Base-by-base conservation (phyloP, 2,888 invertebrate species). In the Drosophila rellima region DNA sequence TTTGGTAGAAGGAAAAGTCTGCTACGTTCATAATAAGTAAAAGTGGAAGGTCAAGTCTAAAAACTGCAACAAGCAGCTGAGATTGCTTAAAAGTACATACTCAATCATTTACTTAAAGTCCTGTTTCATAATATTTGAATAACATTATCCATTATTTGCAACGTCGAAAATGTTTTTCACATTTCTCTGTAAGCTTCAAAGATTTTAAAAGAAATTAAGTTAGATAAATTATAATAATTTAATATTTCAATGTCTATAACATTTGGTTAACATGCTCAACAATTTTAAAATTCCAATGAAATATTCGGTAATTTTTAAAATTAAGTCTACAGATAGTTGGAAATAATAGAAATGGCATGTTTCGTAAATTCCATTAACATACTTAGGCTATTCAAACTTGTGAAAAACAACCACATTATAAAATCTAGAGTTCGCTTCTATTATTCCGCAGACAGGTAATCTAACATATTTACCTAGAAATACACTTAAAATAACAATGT, bases 1-100 rank as follows among this genome's bases (percentile, higher is more conserved):
- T 54, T 62, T 33, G 40, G 26, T 17, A 39, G 18, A 6, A 6
- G 20, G 4, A 33, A 45, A 50, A 50, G 31, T 20, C 18, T 13
- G 1, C 44, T 18, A 47, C 8, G n/a, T 3, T 13, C 13, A 2
- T 39, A 44, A 40, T 51, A 40, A 64, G 51, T 31, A 47, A 45
- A 69, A 62, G 67, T 45, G 44, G 23, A 68, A 74, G 68, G 76
- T 76, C 76, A 74, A 71, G 72, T 35, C 18, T 23, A 31, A 55
- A 56, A 45, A 35, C 17, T 10, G 15, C 23, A 51, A 26, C 11
- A 37, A 17, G 10, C 13, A 8, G 8, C 15, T 26, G 26, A 15
- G 37, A 47, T 18, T 15, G 0, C 11, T 13, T 23, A 15, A 37
- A 37, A 15, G 15, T 15, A 37, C 15, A 13, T 33, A n/a, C 13